Conservation (phyloP, 2,797 vertebrate genomes). For the Catamblyrhynchus diadema region DNA sequence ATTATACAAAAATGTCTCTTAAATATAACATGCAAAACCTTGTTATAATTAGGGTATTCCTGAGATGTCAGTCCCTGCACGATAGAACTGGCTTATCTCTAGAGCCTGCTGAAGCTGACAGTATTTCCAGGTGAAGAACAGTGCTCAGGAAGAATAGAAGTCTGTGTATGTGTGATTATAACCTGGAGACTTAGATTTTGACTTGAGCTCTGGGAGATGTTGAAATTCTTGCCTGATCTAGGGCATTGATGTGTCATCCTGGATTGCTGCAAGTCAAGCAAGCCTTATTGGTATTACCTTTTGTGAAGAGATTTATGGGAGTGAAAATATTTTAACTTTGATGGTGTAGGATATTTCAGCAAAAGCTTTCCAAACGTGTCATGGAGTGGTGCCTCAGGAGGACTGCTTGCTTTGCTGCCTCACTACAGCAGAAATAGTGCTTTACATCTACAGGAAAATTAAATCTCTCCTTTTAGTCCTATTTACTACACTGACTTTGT, state of each 20-base stretch:
- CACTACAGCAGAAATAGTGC: background rate
- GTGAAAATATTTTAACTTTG: constrained; percentile 16
- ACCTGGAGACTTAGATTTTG: constrained; percentile 1
- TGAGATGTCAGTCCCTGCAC: background rate
- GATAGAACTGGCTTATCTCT: background rate
- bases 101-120: background rate
- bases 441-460: background rate
- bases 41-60: constrained; percentile 23
- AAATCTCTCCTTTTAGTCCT: background rate
- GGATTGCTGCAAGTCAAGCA: constrained; percentile 20
- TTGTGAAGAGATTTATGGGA: constrained; percentile 4
- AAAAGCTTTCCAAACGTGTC: background rate
- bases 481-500: background rate
- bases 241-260: background rate
- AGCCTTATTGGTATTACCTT: background rate
- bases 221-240: constrained; percentile 6
- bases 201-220: constrained; percentile 27
- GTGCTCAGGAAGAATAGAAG: background rate
- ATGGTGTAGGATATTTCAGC: background rate
- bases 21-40: constrained; percentile 20
- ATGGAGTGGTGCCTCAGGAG: background rate
- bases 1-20: constrained; percentile 30
- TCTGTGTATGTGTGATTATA: background rate
- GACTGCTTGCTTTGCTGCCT: background rate
- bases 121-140: background rate